Base-by-base conservation (phyloP, 2,797 vertebrate species). In the Anas georgica region DNA sequence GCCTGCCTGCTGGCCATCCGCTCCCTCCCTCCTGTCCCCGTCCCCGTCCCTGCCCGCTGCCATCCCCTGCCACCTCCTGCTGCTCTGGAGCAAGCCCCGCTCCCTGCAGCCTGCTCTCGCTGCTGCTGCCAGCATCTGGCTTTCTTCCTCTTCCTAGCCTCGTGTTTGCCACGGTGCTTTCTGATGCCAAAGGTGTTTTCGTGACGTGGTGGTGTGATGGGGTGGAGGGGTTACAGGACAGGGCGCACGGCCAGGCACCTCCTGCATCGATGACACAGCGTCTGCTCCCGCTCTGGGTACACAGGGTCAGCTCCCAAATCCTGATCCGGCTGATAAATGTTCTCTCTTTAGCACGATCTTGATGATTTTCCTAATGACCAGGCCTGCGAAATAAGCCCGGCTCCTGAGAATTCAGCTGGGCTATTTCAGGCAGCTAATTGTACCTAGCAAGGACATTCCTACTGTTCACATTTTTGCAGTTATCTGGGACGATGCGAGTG, bases 381-480 rank as follows among this genome's bases (percentile, higher is more conserved):
- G 62, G 69, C 75, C 84, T 55, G 81, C 52, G 62, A 59, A 52
- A 78, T 41, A 31, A 91, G 81, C 62, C 58, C 37, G 88, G 88
- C 88, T 87, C 92, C 72, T n/a, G 88, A 93, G 92, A 81, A 75
- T 97, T 90, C 55, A 3, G 5, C 79, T 59, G 58, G 39, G 60
- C 52, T 95, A 89, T 94, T 95, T 87, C 88, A 83, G 90, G 78
- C 58, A 77, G 88, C 37, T 93, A 66, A 93, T 93, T 94, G 93
- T 79, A 90, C 73, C 37, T 41, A 80, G 58, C 85, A 95, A 94
- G 95, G 91, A 94, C 60, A 0, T 95, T 88, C 81, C 80, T n/a
- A 46, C 90, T 73, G 59, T 81, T 94, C 69, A 72, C 64, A 86
- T 79, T 43, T 63, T 63, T 59, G 58, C 83, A 45, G 67, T 70